Percentiles rank a stretch among this genome's conserved stretches.
phyloP scores from a whole-genome alignment of 2,888 invertebrate species.

The Camponotus fellah region DNA sequence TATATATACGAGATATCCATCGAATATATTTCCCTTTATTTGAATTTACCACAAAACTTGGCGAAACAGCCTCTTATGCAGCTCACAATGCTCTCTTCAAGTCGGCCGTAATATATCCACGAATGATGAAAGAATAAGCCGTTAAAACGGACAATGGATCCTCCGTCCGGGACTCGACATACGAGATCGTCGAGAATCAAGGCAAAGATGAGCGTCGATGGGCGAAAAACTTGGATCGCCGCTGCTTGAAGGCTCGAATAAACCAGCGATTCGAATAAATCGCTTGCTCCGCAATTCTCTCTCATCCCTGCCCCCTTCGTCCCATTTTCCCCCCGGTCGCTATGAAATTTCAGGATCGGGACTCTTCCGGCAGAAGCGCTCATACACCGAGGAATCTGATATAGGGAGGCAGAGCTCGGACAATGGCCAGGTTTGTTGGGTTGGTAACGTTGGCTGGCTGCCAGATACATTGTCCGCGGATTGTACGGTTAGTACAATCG shows the following conservation, averaged over 20 bases:
- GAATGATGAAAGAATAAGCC: constrained; percentile 34
- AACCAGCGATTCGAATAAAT: constrained; percentile 65
- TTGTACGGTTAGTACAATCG: constrained; percentile 74
- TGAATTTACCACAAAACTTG: not conserved
- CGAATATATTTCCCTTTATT: constrained; percentile 20
- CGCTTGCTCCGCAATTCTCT: constrained; percentile 53
- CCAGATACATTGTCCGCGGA: constrained; percentile 81
- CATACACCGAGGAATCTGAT: constrained; percentile 64
- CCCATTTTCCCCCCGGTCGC: constrained; percentile 21
- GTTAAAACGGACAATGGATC: constrained; percentile 63
- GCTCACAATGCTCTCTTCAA: constrained; percentile 37
- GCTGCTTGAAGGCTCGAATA: constrained; percentile 40
- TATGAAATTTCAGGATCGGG: constrained; percentile 66
- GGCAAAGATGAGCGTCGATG: constrained; percentile 51
- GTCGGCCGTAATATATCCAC: constrained; percentile 39
- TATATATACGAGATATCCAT: not conserved
- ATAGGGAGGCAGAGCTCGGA: constrained; percentile 73
- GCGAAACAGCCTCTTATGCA: constrained; percentile 6
- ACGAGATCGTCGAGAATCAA: constrained; percentile 54
- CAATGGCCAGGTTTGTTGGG: constrained; percentile 81
- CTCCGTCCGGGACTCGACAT: constrained; percentile 58
- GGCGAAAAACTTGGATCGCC: constrained; percentile 60
- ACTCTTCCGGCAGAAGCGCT: constrained; percentile 59
- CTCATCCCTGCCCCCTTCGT: constrained; percentile 3
- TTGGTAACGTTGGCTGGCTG: constrained; percentile 78